Base-by-base conservation (phyloP, 2,113 vertebrate species). In the Atractosteus spatula region DNA sequence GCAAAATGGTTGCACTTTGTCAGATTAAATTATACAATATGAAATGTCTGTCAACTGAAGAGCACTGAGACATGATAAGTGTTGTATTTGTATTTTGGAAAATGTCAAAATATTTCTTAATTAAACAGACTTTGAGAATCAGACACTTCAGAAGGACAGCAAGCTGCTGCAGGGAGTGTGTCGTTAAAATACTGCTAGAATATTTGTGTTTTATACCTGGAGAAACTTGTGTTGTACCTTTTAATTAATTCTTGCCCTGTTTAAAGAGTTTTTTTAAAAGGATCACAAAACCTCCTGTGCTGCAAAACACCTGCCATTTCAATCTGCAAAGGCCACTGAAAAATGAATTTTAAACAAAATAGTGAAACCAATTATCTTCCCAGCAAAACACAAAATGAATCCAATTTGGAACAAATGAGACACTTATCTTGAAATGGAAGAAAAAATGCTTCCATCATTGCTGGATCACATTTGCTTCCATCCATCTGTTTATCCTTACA, bases 321-420 rank as follows among this genome's bases (percentile, higher is more conserved):
- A 63, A 16, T 68, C 66, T 62, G 42, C 11, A 44, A 68, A 68
- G 47, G 55, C 29, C 55, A 47, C 29, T 55, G 51, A 55, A 70
- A 61, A 45, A 59, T 70, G 41, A 70, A 56, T 61, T 29, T 71
- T 47, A 63, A 54, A 62, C 56, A 68, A 54, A 44, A 47, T 74
- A 41, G 12, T 69, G 47, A 74, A 55, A 69, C 66, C 66, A 68
- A 74, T 62, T 69, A 73, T 68, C 55, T 47, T 73, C 41, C 43
- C 43, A 10, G 41, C 16, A 73, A 47, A 29, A 51, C 11, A 73
- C n/a, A 57, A 44, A 29, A 69, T 55, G 41, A 73, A 73, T 62
- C 43, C 29, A 68, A 68, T 55, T 29, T 55, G 41, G 43, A 61
- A 74, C 56, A 74, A 74, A 63, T 62, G 17, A 55, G 66, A 68